phyloP scores from a whole-genome alignment of 2,888 invertebrate genomes.

The Operophtera brumata region DNA sequence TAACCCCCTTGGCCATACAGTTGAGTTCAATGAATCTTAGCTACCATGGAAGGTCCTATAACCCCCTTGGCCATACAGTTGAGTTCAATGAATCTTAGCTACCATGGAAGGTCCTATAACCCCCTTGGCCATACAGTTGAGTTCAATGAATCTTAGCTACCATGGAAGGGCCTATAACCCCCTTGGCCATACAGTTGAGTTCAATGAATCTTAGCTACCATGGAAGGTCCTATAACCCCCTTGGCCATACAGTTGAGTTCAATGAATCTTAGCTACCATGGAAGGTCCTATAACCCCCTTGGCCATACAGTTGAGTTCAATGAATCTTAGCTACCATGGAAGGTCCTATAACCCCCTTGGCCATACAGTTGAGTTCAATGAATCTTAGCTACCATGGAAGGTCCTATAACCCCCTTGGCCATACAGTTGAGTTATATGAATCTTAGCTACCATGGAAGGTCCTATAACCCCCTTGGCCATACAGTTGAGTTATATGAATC shows the following conservation, averaged over 20 bases:
- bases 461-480: background rate
- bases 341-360: background rate
- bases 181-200: too few species aligned
- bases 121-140: background rate
- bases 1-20: background rate
- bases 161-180: background rate
- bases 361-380: too few species aligned
- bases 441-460: slow-evolving; percentile 10
- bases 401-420: background rate
- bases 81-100: slow-evolving; percentile 3
- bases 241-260: too few species aligned
- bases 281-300: background rate
- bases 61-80: background rate
- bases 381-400: slow-evolving; percentile 11
- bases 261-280: slow-evolving; percentile 9
- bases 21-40: background rate
- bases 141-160: slow-evolving; percentile 5
- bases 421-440: too few species aligned
- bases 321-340: slow-evolving; percentile 10
- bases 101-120: slow-evolving; percentile 1
- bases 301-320: too few species aligned
- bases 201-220: slow-evolving; percentile 7
- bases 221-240: background rate
- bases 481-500: too few species aligned
- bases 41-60: slow-evolving; percentile 5